Evolutionary conservation across 2,797 vertebrate species (phyloP).

Genomic region (Silurus lanzhouensis): DNA sequence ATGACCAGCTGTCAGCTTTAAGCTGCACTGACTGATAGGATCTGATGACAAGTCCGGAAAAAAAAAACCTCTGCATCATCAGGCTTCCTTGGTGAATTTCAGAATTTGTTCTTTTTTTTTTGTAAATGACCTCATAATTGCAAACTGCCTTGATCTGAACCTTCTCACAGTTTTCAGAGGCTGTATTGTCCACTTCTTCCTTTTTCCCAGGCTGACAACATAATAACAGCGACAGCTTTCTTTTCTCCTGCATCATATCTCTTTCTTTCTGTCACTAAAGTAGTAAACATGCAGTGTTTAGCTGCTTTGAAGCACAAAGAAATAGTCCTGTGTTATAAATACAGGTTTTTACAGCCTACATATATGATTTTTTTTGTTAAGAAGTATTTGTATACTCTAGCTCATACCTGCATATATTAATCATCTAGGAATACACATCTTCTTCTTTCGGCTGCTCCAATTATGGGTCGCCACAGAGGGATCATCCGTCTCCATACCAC

Average conservation of each 20-base stretch:
- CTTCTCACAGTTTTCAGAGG: conserved; percentile 21
- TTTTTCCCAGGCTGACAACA: conserved; percentile 30
- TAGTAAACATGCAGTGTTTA: conserved; percentile 54
- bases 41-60: conserved; percentile 61
- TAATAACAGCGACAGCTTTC: conserved; percentile 39
- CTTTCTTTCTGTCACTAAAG: conserved; percentile 30
- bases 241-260: conserved; percentile 1
- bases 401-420: no score
- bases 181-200: conserved; percentile 11
- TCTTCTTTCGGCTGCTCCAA: no score
- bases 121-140: conserved; percentile 52
- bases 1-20: conserved; percentile 72
- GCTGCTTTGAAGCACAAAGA: conserved; percentile 38
- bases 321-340: not conserved
- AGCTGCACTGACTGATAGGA: conserved; percentile 61
- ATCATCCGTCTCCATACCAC: no score
- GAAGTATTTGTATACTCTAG: not conserved
- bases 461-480: no score
- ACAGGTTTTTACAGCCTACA: not conserved
- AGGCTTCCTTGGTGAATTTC: conserved; percentile 51
- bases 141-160: conserved; percentile 41
- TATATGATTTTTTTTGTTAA: not conserved
- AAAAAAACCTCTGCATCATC: conserved; percentile 43
- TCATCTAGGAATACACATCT: no score
- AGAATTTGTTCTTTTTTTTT: conserved; percentile 12